Base-by-base conservation (phyloP, 2,888 invertebrate species). In the Rhagonycha lutea region DNA sequence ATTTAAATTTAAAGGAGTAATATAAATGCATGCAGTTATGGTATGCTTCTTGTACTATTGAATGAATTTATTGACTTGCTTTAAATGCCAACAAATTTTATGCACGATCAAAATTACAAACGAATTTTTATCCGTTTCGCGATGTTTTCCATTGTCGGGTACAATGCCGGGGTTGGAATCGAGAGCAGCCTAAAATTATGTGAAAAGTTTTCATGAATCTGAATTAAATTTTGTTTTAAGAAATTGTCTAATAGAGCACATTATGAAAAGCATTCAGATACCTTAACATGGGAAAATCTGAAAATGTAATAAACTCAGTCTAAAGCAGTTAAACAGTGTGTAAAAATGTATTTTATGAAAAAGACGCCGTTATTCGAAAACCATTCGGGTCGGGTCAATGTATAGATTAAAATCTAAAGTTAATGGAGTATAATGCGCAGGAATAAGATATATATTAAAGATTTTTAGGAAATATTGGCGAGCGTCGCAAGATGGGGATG, bases 361-460 rank as follows among this genome's bases (percentile, higher is more conserved):
- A 14, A 65, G 47, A 65, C 24, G 68, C 47, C 47, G 47, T 47
- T 47, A 47, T 63, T 32, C 23, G 74, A 67, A 74, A 74, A 68
- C 29, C 61, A 68, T 68, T 70, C 68, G 61, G 70, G 68, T 72
- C 65, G 47, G 47, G 47, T 47, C 47, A 69, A 32, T 69, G 63
- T 72, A 24, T 47, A 61, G 73, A 76, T 76, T 73, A 76, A 76
- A 76, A 73, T 70, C 62, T 70, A 76, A 76, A 76, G 70, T 76
- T 76, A 76, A 76, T 76, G 76, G 73, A 71, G 76, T 74, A 76
- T 76, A 73, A 76, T 76, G 71, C 47, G 61, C 18, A 70, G 18
- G 68, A 73, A 62, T 73, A 73, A 76, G 28, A 76, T 60, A 76
- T 76, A 76, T 73, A 69, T 76, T 76, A 76, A 76, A 73, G 73